Percentiles rank a stretch among this genome's conserved stretches.
These are phyloP conservation scores for Myanophis thanlyinensis DNA, from an alignment of 2,113 vertebrate genomes.

Conservation along the genomic window DNA sequence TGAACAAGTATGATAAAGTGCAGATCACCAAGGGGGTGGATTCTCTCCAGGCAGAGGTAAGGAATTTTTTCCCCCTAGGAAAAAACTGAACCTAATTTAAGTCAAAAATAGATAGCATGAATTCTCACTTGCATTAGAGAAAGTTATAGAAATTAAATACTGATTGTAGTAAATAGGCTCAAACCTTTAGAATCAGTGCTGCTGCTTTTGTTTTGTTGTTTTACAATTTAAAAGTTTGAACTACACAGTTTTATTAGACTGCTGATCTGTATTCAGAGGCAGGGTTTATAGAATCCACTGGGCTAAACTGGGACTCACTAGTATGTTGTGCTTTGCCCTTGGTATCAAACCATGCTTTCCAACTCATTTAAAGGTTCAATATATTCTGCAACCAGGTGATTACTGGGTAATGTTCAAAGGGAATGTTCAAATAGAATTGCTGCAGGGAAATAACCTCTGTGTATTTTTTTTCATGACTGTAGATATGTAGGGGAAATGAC, in stretches of 20 bases:
- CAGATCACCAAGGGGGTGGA: neutral
- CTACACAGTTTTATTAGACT: neutral
- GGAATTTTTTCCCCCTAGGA: neutral
- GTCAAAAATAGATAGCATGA: neutral
- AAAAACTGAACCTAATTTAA: neutral
- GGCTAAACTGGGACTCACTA: neutral
- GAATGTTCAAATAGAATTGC: neutral
- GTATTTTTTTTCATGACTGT: neutral
- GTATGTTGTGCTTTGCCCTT: neutral
- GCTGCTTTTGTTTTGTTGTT: neutral
- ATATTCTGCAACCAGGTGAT: neutral
- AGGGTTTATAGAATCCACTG: neutral
- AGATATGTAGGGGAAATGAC: neutral
- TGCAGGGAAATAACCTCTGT: neutral
- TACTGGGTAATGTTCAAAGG: neutral
- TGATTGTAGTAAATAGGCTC: neutral
- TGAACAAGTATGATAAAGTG: neutral
- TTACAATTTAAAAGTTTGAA: neutral
- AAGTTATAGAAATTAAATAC: neutral
- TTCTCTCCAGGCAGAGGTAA: slow-evolving; percentile 13
- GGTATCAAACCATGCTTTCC: neutral
- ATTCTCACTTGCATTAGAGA: neutral
- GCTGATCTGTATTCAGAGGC: neutral
- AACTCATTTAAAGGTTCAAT: neutral
- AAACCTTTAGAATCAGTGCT: neutral